Conservation (phyloP, 2,113 vertebrate species). For the Chloropsis cyanopogon region DNA sequence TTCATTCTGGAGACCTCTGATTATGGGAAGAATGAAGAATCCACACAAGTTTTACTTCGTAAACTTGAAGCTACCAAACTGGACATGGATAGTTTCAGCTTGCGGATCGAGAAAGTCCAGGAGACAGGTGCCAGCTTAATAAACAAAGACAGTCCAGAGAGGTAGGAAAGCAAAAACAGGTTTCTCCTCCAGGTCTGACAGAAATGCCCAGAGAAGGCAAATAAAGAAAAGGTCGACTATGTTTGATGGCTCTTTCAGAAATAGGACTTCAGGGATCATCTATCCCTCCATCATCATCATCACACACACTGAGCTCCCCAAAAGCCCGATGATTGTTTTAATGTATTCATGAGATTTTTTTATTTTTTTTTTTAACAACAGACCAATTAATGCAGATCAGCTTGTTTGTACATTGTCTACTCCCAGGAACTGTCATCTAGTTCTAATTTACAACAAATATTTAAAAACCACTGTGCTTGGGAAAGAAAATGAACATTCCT, state of each 20-base stretch:
- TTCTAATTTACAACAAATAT: background rate
- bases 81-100: constrained; percentile 78
- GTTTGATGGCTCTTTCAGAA: background rate
- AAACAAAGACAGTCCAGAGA: constrained; percentile 74
- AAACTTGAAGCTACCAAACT: constrained; percentile 79
- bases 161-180: constrained; percentile 54
- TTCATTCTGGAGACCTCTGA: constrained; percentile 73
- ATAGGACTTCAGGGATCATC: background rate
- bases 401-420: background rate
- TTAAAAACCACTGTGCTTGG: background rate
- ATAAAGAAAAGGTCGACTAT: background rate
- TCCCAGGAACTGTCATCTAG: background rate
- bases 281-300: background rate
- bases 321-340: background rate
- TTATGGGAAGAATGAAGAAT: constrained; percentile 81
- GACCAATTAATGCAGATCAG: background rate
- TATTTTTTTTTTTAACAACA: background rate
- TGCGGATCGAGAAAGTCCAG: constrained; percentile 67
- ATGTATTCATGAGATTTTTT: background rate
- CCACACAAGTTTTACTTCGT: constrained; percentile 74
- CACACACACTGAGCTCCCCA: background rate
- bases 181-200: background rate
- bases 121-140: constrained; percentile 73
- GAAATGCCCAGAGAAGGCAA: background rate
- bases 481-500: background rate